Base-by-base conservation (phyloP, 2,113 vertebrate species). In the Gymnogyps californianus region DNA sequence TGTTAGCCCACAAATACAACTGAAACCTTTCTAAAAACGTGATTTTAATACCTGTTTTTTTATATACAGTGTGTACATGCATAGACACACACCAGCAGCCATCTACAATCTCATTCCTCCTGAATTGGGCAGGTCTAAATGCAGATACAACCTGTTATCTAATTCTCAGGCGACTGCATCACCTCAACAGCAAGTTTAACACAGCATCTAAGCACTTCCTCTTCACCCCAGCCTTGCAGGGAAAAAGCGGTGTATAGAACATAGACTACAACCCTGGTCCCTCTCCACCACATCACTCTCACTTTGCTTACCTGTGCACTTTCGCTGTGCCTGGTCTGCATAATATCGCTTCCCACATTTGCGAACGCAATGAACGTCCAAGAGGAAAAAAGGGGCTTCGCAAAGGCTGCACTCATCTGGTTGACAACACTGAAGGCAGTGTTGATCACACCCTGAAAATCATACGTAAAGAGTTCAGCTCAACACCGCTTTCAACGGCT, bases 391-490 rank as follows among this genome's bases (percentile, higher is more conserved):
- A 0, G 99, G 98, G 22, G 91, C 86, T 95, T 98, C 97, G 25
- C 99, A 99, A 13, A 51, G 98, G 71, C 85, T 97, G 51, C 99
- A 99, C 21, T 94, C 96, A 1, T 78, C 97, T 1, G 98, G 95
- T 24, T 96, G 98, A 13, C 18, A 92, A 84, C 99, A 99, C 82
- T 94, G 93, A 38, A 98, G 85, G 92, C 99, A 99, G 91, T 97
- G 97, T 3, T 97, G 98, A 5, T 98, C 98, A n/a, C 99, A 99
- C 49, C 95, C 99, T 99, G 80, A 17, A 89, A 97, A 54, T 86
- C n/a, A 94, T 5, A 78, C 0, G 31, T 21, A 32, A 54, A 86
- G 46, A 66, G 51, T 8, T 92, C 25, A 82, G 70, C 67, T 77
- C 21, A 8, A 26, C 26, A 17, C 12, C 1, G 7, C 72, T 16